Base-by-base conservation (phyloP, 2,888 invertebrate genomes). In the Drosophila putrida region DNA sequence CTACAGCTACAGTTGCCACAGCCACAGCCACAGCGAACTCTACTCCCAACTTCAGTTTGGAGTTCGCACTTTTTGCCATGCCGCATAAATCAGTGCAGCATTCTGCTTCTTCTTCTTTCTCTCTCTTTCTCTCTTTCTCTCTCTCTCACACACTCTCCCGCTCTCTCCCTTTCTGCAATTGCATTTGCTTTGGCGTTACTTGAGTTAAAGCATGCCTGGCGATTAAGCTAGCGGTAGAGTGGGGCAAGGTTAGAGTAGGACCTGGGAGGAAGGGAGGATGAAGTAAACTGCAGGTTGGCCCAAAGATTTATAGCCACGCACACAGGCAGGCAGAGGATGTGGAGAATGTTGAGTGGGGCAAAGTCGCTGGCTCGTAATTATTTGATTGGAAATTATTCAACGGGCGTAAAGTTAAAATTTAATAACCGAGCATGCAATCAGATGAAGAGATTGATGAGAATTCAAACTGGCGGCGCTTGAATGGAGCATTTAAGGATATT, bases 301-400 rank as follows among this genome's bases (percentile, higher is more conserved):
- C 73, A 54, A 77, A 78, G 78, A 79, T 82, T 79, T 79, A 82
- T 82, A 55, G 60, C 72, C 82, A 80, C 69, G 82, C 80, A 75
- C 72, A 70, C 65, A 70, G 51, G 35, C 54, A 53, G 54, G 15
- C 55, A 25, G 43, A 20, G 51, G 46, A 51, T 20, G 11, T 31
- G 13, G 36, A 67, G 46, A 38, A 31, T 51, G 54, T 43, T 58
- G 55, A 44, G 43, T 31, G 58, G 44, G 38, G 51, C 59, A 61
- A 65, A 77, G 50, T 77, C 78, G 62, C 46, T 79, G 68, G 71
- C 61, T 70, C 63, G 78, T 81, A 81, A 83, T 81, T 83, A 84
- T 81, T 81, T 81, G 79, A 81, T 81, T 83, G 81, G 78, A 75
- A 83, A 81, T 80, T 78, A 81, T 83, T 81, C 80, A 80, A 77